phyloP scores from a whole-genome alignment of 1,140 invertebrate genomes.

The Pseudomyrmex cubaensis region DNA sequence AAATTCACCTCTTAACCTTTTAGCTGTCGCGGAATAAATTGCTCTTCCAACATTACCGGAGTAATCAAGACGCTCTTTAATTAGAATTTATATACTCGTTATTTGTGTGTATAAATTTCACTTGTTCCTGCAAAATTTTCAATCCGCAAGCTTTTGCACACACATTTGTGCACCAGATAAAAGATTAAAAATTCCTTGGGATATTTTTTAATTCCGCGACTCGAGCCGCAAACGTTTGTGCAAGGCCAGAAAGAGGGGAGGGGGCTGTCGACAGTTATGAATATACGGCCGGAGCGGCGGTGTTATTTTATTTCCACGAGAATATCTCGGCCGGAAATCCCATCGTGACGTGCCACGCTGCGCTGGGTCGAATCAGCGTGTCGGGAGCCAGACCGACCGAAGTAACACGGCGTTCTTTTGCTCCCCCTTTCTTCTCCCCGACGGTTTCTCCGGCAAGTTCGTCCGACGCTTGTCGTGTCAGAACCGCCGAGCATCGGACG shows the following conservation, averaged over 20 bases:
- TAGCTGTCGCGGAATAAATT: background rate
- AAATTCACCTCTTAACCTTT: constrained; percentile 17
- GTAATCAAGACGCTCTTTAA: background rate
- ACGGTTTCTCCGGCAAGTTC: constrained; percentile 28
- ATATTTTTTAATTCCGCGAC: constrained; percentile 50
- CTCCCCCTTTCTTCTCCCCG: constrained; percentile 30
- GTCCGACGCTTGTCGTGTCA: constrained; percentile 15
- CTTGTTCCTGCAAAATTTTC: constrained; percentile 1
- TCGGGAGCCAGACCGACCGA: constrained; percentile 46
- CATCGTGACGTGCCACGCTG: constrained; percentile 59
- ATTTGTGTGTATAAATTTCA: background rate
- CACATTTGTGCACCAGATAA: constrained; percentile 11
- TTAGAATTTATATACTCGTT: background rate
- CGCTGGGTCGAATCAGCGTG: constrained; percentile 54
- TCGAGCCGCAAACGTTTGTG: constrained; percentile 52
- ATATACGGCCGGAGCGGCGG: constrained; percentile 51
- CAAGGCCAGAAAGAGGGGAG: background rate
- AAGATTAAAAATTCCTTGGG: constrained; percentile 41
- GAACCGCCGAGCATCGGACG: constrained; percentile 28
- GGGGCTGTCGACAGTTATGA: constrained; percentile 55
- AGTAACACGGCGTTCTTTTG: constrained; percentile 51
- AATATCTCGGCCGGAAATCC: constrained; percentile 59
- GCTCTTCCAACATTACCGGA: constrained; percentile 5
- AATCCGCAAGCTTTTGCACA: background rate
- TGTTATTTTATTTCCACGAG: constrained; percentile 60